phyloP scores from a whole-genome alignment of 2,888 invertebrate species.

The Microctonus aethiopoides region DNA sequence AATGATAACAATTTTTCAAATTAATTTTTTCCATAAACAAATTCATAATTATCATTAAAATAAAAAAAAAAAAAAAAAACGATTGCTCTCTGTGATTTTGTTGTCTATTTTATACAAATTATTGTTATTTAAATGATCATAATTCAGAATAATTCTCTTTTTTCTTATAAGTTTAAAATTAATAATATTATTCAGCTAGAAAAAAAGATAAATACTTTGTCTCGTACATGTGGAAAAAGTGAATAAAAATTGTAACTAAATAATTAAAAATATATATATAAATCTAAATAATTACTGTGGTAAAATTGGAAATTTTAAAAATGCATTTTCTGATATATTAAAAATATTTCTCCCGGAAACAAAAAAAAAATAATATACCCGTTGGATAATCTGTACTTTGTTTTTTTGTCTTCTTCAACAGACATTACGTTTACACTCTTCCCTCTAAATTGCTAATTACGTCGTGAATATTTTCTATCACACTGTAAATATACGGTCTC shows the following conservation, averaged over 20 bases:
- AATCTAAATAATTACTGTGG: neutral
- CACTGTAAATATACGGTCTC: slow-evolving; percentile 80
- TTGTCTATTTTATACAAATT: neutral
- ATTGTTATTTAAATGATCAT: neutral
- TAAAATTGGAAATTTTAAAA: neutral
- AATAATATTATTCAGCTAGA: too few species aligned
- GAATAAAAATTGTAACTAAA: too few species aligned
- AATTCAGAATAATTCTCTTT: neutral
- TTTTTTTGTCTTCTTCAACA: neutral
- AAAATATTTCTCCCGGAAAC: neutral
- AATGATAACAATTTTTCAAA: too few species aligned
- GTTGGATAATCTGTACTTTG: neutral
- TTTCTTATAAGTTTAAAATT: too few species aligned
- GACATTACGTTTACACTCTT: slow-evolving; percentile 61
- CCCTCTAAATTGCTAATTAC: slow-evolving; percentile 71
- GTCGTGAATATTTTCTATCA: slow-evolving; percentile 74
- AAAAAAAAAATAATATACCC: neutral
- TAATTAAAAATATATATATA: too few species aligned
- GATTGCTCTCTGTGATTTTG: neutral
- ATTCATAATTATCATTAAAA: neutral
- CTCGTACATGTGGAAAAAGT: neutral
- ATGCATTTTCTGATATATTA: neutral
- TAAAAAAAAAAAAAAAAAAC: neutral
- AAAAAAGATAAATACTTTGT: too few species aligned
- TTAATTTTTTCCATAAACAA: neutral